Evolutionary conservation across 2,888 invertebrate genomes (phyloP), one percentile per base, ranked within the genome.

Genomic region (Crepidodera aurea): DNA sequence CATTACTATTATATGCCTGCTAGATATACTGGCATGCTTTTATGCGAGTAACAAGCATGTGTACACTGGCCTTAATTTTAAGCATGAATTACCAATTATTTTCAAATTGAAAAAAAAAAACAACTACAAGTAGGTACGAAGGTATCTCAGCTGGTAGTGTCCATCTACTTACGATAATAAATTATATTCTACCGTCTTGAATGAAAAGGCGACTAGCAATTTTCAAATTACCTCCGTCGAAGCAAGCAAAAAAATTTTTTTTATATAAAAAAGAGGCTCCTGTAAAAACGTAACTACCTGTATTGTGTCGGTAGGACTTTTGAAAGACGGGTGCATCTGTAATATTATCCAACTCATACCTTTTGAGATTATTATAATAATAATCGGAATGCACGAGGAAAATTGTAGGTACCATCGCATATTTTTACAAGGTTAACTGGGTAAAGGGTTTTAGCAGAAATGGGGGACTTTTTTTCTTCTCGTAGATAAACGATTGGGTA

Each of bases 351-450:
- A 29, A 22, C 12, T 16, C n/a, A 6, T 16, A 13, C 25, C 16
- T 44, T 16, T n/a, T 18, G 13, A 29, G 29, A 16, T n/a, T 44
- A 55, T 55, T 44, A 29, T 13, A 12, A 44, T 46, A 46, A 46
- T 46, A 2, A 13, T 22, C 22, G 22, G 6, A 27, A 27, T 22
- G 15, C 18, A 44, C 42, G 13, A 32, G 27, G 29, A 15, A 27
- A 25, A 53, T 27, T 42, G 15, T 22, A 4, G 22, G 22, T 37
- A n/a, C 37, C 7, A 22, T 51, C 39, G 25, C 51, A 27, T 39
- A 39, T 53, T 53, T 53, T 53, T 53, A 13, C 39, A 53, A 53
- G 51, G 51, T 13, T 53, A 39, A 53, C 13, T 5, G 32, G 27
- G 5, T 12, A 13, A 15, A n/a, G n/a, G n/a, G n/a, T n/a, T n/a